Percentiles rank a stretch among this genome's conserved stretches.
Conservation (phyloP, 1,140 invertebrate species). For the Vanessa tameamea region DNA sequence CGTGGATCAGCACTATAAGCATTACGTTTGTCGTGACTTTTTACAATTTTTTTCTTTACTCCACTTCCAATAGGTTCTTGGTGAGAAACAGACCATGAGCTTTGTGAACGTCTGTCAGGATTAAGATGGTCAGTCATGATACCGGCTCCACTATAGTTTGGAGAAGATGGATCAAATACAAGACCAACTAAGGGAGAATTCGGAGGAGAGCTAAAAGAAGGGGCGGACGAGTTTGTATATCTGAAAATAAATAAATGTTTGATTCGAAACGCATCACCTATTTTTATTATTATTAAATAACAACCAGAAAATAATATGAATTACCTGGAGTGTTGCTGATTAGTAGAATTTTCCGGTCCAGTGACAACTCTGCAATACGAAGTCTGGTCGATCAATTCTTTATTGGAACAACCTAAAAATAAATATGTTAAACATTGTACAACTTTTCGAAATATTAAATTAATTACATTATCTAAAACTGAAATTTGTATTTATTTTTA, state of each 20-base stretch:
- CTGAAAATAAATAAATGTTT: slow-evolving; percentile 49
- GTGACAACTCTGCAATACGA: slow-evolving; percentile 60
- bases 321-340: slow-evolving; percentile 63
- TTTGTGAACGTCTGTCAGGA: slow-evolving; percentile 60
- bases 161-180: slow-evolving; percentile 65
- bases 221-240: slow-evolving; percentile 61
- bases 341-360: slow-evolving; percentile 55
- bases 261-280: neutral
- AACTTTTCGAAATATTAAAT: neutral
- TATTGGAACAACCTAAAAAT: slow-evolving; percentile 54
- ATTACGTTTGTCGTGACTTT: slow-evolving; percentile 69
- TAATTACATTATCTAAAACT: neutral
- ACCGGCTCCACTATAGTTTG: slow-evolving; percentile 59
- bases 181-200: slow-evolving; percentile 71
- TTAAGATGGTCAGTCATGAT: slow-evolving; percentile 59
- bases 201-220: slow-evolving; percentile 72
- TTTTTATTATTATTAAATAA: neutral
- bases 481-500: no score
- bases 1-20: slow-evolving; percentile 59
- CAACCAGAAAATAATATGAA: neutral
- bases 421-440: no score
- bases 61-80: slow-evolving; percentile 75
- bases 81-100: slow-evolving; percentile 65
- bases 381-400: slow-evolving; percentile 60
- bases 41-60: slow-evolving; percentile 74